Evolutionary conservation across 2,888 invertebrate genomes (phyloP).

Genomic region (Lutraria lutraria): DNA sequence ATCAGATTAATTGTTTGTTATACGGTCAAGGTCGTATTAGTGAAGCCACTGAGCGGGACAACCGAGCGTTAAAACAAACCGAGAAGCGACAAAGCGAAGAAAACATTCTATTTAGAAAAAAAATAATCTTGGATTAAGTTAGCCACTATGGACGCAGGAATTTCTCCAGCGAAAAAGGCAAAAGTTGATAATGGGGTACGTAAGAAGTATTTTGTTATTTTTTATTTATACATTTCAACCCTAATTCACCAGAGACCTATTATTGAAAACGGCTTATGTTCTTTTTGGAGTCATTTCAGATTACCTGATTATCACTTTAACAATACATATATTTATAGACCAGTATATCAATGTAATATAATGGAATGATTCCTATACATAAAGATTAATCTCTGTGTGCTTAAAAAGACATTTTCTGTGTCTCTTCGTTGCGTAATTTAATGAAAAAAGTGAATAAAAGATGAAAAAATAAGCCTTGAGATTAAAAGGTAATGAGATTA

Average conservation of each 20-base stretch:
- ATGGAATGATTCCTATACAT: no score
- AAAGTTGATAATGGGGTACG: constrained; percentile 60
- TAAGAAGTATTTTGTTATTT: not conserved
- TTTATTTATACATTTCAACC: not conserved
- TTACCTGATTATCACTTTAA: not conserved
- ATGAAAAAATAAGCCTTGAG: no score
- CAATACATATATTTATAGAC: no score
- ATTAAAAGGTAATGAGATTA: no score
- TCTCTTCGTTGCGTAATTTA: no score
- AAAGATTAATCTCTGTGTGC: no score
- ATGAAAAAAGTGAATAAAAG: no score
- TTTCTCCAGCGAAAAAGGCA: constrained; percentile 53
- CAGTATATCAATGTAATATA: no score
- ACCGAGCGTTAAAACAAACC: not conserved
- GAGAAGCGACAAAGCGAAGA: not conserved
- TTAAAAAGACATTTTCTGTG: no score
- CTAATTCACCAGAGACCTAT: not conserved
- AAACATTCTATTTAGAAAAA: not conserved
- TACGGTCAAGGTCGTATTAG: constrained; percentile 28
- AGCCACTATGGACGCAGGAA: constrained; percentile 56
- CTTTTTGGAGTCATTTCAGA: not conserved
- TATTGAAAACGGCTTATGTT: not conserved
- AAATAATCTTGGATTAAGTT: not conserved
- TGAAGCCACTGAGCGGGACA: not conserved
- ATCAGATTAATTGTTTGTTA: constrained; percentile 35